Base-by-base conservation (phyloP, 2,113 vertebrate species). In the Oryzias javanicus region DNA sequence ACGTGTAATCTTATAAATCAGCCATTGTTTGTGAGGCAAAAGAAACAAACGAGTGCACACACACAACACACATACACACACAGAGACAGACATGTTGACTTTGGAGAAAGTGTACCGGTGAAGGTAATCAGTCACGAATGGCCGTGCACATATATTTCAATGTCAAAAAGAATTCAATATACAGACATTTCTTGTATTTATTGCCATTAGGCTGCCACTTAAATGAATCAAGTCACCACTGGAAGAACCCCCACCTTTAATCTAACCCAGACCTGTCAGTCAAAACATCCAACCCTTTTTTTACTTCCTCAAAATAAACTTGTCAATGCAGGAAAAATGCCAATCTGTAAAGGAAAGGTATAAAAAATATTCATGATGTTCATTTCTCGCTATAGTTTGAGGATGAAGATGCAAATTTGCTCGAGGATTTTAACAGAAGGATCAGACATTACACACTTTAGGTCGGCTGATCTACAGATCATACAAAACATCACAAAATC, bases 1-100 rank as follows among this genome's bases (percentile, higher is more conserved):
- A 79, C 51, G 59, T 76, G 78, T 87, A 86, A 89, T 89, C 79
- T 76, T 80, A 91, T 84, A 84, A 88, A 88, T 86, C 87, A 49
- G 44, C 59, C 78, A 89, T 91, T 89, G 88, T 89, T 81, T 76
- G 47, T 51, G 52, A 45, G 44, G 60, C 42, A n/a, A 70, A 78
- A 79, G 61, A 49, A 57, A 68, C 42, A 79, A 60, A 70, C 25
- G 13, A 41, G 49, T 54, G 54, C 59, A 57, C 42, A 44, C 54
- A 63, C 55, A 65, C 47, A 45, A 67, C 60, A 57, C 29, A 15
- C 16, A 57, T 49, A 67, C 66, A 70, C n/a, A n/a, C n/a, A n/a
- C n/a, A n/a, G n/a, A n/a, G 41, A 70, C 76, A 57, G 58, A 82
- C 61, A 48, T 85, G 82, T 80, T 90, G 82, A 89, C 74, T 79